phyloP scores from a whole-genome alignment of 2,888 invertebrate species.

The Herminia tarsipennalis region DNA sequence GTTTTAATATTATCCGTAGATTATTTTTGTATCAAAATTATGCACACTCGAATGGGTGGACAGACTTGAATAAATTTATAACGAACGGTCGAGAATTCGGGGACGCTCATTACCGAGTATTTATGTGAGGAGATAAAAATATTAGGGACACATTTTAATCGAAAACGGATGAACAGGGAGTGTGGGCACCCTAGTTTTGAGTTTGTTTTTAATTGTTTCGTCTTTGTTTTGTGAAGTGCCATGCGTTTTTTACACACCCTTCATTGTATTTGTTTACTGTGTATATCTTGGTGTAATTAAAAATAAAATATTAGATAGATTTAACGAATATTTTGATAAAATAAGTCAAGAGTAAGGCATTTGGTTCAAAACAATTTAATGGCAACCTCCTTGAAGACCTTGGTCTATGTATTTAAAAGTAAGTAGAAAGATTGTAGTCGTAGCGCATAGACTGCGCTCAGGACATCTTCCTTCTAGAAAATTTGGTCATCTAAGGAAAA shows the following conservation, averaged over 20 bases:
- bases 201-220: slow-evolving; percentile 21
- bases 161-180: slow-evolving; percentile 77
- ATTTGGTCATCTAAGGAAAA: no score
- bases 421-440: no score
- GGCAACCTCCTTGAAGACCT: no score
- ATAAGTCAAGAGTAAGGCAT: no score
- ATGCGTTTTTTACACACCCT: slow-evolving; percentile 6
- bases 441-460: no score
- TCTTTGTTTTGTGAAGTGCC: slow-evolving; percentile 22
- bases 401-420: no score
- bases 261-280: no score
- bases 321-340: no score
- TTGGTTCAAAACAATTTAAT: no score
- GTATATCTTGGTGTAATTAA: no score
- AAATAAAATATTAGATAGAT: no score
- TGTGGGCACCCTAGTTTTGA: slow-evolving; percentile 42
- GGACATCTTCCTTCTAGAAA: no score
- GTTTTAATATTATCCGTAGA: slow-evolving; percentile 74
- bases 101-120: slow-evolving; percentile 81
- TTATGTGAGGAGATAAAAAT: slow-evolving; percentile 85
- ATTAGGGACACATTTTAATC: slow-evolving; percentile 84
- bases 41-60: slow-evolving; percentile 78
- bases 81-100: slow-evolving; percentile 74
- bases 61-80: slow-evolving; percentile 83
- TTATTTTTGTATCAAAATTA: slow-evolving; percentile 84